These are phyloP conservation scores for Pseudococcus viburni DNA, from an alignment of 2,888 invertebrate species.

Conservation along the genomic window DNA sequence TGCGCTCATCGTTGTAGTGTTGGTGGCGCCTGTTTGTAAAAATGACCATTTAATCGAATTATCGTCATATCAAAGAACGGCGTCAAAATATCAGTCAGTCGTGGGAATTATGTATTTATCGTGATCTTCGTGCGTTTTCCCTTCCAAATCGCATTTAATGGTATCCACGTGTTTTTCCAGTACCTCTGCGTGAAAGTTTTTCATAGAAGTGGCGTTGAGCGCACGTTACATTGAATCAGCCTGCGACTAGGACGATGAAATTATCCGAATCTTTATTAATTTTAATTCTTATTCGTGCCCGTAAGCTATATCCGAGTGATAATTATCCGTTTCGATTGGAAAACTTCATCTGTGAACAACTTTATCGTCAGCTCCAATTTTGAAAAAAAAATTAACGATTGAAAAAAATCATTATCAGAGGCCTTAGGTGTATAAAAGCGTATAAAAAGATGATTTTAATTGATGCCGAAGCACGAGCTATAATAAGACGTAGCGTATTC, in stretches of 20 bases:
- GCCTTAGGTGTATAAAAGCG: not conserved
- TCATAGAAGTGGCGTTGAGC: not conserved
- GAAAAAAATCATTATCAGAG: not conserved
- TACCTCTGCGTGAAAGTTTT: not conserved
- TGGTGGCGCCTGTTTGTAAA: constrained; percentile 62
- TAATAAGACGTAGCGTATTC: not conserved
- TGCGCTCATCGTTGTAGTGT: constrained; percentile 40
- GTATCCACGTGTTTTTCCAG: constrained; percentile 23
- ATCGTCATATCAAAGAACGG: constrained; percentile 35
- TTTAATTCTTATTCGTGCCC: not conserved
- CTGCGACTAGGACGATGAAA: not conserved
- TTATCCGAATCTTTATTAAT: not conserved
- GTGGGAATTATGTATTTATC: constrained; percentile 23
- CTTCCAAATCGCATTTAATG: too few species aligned
- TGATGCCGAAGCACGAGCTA: not conserved
- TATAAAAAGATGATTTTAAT: constrained; percentile 16
- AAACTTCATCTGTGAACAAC: not conserved
- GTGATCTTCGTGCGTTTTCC: constrained; percentile 26
- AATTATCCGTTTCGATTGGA: not conserved
- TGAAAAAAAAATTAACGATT: constrained; percentile 9
- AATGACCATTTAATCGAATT: constrained; percentile 65
- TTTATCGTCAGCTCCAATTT: not conserved
- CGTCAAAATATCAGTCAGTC: constrained; percentile 15
- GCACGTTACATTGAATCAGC: not conserved
- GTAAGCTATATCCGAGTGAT: not conserved